Evolutionary conservation across 2,113 vertebrate species (phyloP).

Genomic region (Tetraodon nigroviridis): DNA sequence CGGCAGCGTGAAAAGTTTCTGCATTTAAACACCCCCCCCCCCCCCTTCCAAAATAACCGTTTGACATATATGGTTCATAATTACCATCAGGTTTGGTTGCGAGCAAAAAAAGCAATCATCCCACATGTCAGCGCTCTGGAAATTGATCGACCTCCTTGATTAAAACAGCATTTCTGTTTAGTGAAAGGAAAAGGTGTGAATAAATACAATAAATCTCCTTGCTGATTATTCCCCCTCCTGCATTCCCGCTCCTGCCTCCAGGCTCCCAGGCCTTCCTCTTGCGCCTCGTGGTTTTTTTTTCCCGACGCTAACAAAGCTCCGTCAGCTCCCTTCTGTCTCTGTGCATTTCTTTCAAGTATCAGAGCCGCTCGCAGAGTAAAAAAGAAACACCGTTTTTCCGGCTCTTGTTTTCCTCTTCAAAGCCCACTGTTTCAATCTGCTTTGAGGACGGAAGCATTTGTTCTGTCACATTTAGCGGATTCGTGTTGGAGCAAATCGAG

Average conservation of each 20-base stretch:
- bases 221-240: constrained; percentile 60
- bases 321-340: constrained; percentile 65
- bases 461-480: constrained; percentile 56
- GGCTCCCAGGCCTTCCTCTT: constrained; percentile 56
- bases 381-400: constrained; percentile 47
- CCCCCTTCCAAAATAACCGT: neutral
- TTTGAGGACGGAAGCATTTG: constrained; percentile 57
- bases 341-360: constrained; percentile 67
- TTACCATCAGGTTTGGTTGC: constrained; percentile 45
- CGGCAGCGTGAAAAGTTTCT: neutral
- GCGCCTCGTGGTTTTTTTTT: constrained; percentile 49
- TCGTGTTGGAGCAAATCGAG: constrained; percentile 44
- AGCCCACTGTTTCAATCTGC: constrained; percentile 52
- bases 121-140: constrained; percentile 40
- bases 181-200: constrained; percentile 56
- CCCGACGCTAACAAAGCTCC: constrained; percentile 58
- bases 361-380: constrained; percentile 47
- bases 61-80: constrained; percentile 43
- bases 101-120: constrained; percentile 41
- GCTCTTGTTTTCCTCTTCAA: constrained; percentile 64
- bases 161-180: constrained; percentile 54
- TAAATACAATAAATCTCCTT: constrained; percentile 64
- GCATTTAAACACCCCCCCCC: constrained; percentile 4
- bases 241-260: constrained; percentile 34
- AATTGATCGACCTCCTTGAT: constrained; percentile 69